Base-by-base conservation (phyloP, 1,140 invertebrate species). In the Achroia grisella region DNA sequence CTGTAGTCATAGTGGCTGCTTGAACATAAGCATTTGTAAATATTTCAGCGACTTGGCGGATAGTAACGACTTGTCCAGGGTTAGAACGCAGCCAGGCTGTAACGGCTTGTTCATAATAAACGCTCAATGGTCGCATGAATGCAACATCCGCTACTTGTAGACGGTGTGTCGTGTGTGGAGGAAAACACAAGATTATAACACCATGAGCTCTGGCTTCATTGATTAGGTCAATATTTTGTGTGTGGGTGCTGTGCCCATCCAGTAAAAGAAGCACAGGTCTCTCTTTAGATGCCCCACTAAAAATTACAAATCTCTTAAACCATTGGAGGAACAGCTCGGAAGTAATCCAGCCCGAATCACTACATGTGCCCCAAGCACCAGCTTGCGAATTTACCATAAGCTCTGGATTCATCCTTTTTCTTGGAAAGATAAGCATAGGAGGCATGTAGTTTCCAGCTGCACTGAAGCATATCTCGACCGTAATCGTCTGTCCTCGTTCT, bases 91-190 rank as follows among this genome's bases (percentile, higher is more conserved):
- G 41, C 71, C 71, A 80, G 4, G 52, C 48, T 54, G 56, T 52
- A 12, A 64, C 29, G 36, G 48, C 48, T 44, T 63, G 58, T 27
- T 64, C 57, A 52, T 74, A 70, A 56, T 64, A 76, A 1, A 52
- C 56, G 29, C 62, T 76, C 28, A 82, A 52, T n/a, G 78, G 63
- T 37, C 56, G 59, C 66, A 81, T 79, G 41, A 76, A 75, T 39
- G 44, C 57, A 46, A 83, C 69, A 63, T 85, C 82, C 11, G 68
- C 51, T 17, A 68, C 58, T 50, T 86, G 79, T 44, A 83, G 47
- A 5, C 62, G 44, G 45, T 85, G 79, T 14, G 69, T 75, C n/a
- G 58, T 63, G 46, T 85, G 82, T 39, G 81, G 72, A 10, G 75
- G 77, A 27, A 85, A 71, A 50, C 66, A 83, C 39, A 76, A 29